phyloP scores from a whole-genome alignment of 2,113 vertebrate genomes.

The Apodemus sylvaticus region DNA sequence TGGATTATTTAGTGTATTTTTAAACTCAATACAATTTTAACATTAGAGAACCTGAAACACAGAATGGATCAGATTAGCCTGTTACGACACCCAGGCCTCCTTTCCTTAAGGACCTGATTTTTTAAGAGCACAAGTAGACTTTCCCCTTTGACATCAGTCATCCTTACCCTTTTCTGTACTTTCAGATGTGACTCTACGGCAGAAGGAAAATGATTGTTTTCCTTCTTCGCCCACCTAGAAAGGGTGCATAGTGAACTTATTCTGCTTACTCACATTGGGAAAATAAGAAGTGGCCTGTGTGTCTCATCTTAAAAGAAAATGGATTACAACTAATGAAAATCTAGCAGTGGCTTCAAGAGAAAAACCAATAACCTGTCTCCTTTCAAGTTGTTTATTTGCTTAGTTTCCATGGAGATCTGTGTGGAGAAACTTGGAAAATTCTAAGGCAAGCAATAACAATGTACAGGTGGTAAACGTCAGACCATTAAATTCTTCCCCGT shows the following conservation, averaged over 20 bases:
- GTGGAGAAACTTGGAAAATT: slow-evolving; percentile 39
- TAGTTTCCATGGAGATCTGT: slow-evolving; percentile 63
- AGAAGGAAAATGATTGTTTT: slow-evolving; percentile 26
- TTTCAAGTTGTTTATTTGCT: slow-evolving; percentile 65
- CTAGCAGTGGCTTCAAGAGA: slow-evolving; percentile 61
- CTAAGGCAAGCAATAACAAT: background rate
- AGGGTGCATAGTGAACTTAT: background rate
- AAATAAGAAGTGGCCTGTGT: slow-evolving; percentile 43
- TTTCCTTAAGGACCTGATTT: background rate
- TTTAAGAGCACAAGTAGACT: background rate
- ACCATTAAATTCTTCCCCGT: slow-evolving; percentile 19
- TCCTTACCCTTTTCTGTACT: background rate
- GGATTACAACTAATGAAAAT: slow-evolving; percentile 72
- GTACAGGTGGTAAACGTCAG: background rate
- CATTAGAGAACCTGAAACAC: background rate
- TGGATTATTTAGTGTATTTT: background rate
- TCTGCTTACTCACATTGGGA: slow-evolving; percentile 50
- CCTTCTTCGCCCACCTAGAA: background rate
- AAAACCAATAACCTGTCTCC: slow-evolving; percentile 70
- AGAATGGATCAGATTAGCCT: background rate
- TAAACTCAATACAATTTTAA: background rate
- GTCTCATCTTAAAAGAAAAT: slow-evolving; percentile 68
- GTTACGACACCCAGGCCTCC: background rate
- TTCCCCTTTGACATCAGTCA: background rate
- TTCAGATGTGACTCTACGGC: background rate